Conservation (phyloP, 64 coral and sea anemone species). For the Montipora capricornis region DNA sequence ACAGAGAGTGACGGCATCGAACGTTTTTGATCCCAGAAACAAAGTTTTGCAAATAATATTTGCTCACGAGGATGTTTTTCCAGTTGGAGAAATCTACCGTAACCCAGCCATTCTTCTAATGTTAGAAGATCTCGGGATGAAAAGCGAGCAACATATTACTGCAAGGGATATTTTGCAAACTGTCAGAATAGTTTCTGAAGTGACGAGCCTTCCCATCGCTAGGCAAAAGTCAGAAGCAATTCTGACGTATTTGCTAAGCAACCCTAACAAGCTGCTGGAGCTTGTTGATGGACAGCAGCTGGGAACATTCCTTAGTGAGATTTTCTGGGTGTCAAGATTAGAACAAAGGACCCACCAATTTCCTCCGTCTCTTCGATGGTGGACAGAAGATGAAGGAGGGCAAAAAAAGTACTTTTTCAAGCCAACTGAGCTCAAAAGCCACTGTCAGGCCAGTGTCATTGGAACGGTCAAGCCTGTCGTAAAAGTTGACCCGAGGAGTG, state of each 20-base stretch:
- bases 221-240: conserved; percentile 64
- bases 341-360: conserved; percentile 32
- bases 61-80: conserved; percentile 35
- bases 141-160: conserved; percentile 32
- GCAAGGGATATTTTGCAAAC: conserved; percentile 53
- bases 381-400: not conserved
- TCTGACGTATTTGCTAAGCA: conserved; percentile 34
- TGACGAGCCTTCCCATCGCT: conserved; percentile 16
- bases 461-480: conserved; percentile 60
- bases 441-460: conserved; percentile 54
- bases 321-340: conserved; percentile 56
- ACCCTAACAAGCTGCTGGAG: not conserved
- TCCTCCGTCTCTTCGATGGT: conserved; percentile 48
- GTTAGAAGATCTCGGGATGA: conserved; percentile 52
- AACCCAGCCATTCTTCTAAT: not conserved
- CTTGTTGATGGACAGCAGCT: not conserved
- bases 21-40: conserved; percentile 42
- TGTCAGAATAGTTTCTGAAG: conserved; percentile 24
- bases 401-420: not conserved
- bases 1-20: not conserved
- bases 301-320: not conserved
- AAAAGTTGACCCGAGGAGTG: not conserved
- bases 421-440: conserved; percentile 42
- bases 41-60: conserved; percentile 6
- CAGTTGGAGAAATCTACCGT: not conserved